phyloP scores from a whole-genome alignment of 2,888 invertebrate genomes.

The Nomada flava region DNA sequence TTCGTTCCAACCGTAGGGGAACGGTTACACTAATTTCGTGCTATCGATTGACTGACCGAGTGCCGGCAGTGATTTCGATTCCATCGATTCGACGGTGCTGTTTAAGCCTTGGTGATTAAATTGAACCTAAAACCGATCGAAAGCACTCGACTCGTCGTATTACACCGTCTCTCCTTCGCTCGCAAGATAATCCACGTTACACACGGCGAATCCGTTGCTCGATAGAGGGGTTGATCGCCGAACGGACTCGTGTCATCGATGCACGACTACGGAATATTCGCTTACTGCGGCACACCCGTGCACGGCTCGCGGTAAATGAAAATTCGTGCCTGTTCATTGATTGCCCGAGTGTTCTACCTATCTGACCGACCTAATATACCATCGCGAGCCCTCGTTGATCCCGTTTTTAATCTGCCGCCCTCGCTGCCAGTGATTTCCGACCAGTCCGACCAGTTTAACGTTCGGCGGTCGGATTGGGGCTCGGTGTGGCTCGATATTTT shows the following conservation, averaged over 20 bases:
- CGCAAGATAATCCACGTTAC: conserved; percentile 15
- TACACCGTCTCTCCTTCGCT: background rate
- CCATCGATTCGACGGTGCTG: conserved; percentile 27
- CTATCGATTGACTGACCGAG: conserved; percentile 78
- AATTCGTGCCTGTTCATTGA: conserved; percentile 60
- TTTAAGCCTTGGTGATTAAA: conserved; percentile 29
- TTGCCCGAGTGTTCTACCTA: conserved; percentile 33
- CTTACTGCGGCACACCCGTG: conserved; percentile 4
- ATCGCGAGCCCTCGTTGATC: background rate
- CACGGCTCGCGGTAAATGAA: conserved; percentile 60
- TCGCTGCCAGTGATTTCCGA: background rate
- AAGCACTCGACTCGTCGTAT: conserved; percentile 16
- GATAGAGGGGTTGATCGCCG: conserved; percentile 12
- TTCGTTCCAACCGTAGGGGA: conserved; percentile 42
- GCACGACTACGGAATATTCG: conserved; percentile 19
- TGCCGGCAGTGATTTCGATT: conserved; percentile 68
- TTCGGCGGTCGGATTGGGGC: background rate
- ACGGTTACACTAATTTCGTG: conserved; percentile 74
- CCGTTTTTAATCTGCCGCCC: background rate
- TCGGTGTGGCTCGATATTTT: background rate
- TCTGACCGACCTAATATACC: conserved; percentile 12
- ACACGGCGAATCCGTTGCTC: background rate
- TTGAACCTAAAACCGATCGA: conserved; percentile 8
- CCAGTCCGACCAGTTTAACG: too few species aligned
- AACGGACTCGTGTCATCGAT: conserved; percentile 35